phyloP scores from a whole-genome alignment of 2,797 vertebrate species.

The Eulemur coronatus region DNA sequence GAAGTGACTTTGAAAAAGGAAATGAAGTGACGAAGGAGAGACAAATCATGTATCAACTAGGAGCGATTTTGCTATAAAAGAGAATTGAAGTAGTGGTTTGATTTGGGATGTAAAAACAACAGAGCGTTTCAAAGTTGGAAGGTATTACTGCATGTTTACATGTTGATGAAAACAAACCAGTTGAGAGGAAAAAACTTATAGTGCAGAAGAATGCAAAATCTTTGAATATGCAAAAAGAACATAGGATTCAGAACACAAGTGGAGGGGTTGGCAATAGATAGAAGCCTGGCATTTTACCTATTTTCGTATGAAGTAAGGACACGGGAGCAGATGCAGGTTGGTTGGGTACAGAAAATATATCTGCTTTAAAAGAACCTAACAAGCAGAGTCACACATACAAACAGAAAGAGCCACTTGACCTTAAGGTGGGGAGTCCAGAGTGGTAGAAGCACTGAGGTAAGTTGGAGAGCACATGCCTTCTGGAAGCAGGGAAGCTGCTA shows the following conservation, averaged over 20 bases:
- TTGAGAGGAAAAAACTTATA: neutral
- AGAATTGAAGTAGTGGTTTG: neutral
- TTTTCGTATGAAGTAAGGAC: neutral
- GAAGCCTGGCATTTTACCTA: neutral
- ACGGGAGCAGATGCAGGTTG: neutral
- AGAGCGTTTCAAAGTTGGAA: neutral
- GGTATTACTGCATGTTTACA: neutral
- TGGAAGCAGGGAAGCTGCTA: neutral
- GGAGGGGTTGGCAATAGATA: neutral
- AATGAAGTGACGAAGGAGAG: neutral
- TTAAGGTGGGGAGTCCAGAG: neutral
- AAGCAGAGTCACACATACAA: neutral
- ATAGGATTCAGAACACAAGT: neutral
- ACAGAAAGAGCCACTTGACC: neutral
- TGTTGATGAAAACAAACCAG: neutral
- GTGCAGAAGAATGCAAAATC: neutral
- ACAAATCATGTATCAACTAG: neutral
- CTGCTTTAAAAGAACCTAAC: neutral
- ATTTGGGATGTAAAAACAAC: neutral
- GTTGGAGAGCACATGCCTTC: rapidly evolving
- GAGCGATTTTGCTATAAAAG: neutral
- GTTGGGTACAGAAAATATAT: neutral
- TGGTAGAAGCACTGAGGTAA: neutral
- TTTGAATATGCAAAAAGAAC: neutral
- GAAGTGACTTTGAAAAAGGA: neutral